phyloP scores from a whole-genome alignment of 2,888 invertebrate species.

The Malthinus flaveolus region DNA sequence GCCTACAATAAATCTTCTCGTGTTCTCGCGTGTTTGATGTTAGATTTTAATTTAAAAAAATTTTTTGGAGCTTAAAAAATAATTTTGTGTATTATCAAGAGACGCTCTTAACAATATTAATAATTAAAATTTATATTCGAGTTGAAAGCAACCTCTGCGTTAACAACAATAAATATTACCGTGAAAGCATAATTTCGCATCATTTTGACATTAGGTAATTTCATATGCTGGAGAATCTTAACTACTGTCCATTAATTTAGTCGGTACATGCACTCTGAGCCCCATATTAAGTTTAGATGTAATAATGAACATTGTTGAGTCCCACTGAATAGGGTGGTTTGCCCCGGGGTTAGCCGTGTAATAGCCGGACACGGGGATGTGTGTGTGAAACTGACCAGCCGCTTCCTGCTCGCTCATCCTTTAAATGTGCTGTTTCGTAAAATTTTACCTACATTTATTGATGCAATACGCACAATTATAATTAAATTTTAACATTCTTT shows the following conservation, averaged over 20 bases:
- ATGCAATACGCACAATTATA: constrained; percentile 20
- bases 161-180: constrained; percentile 9
- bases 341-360: constrained; percentile 21
- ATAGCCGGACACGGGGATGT: constrained; percentile 22
- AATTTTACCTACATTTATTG: constrained; percentile 18
- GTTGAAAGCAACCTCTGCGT: constrained; percentile 8
- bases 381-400: constrained; percentile 28
- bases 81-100: too few species aligned
- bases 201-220: constrained; percentile 25
- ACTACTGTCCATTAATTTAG: constrained; percentile 31
- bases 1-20: too few species aligned
- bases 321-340: constrained; percentile 21
- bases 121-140: constrained; percentile 4
- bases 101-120: constrained; percentile 3
- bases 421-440: constrained; percentile 10
- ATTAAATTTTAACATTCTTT: too few species aligned
- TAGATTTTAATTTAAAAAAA: too few species aligned
- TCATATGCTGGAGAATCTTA: constrained; percentile 28
- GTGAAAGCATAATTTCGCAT: constrained; percentile 18
- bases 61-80: too few species aligned
- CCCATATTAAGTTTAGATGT: constrained; percentile 30
- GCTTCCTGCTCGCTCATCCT: constrained; percentile 8
- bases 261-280: constrained; percentile 26
- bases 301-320: constrained; percentile 30
- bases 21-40: too few species aligned